Percentiles rank a stretch among this genome's conserved stretches.
Conservation (phyloP, 1,140 invertebrate species). For the Drosophila burlai region DNA sequence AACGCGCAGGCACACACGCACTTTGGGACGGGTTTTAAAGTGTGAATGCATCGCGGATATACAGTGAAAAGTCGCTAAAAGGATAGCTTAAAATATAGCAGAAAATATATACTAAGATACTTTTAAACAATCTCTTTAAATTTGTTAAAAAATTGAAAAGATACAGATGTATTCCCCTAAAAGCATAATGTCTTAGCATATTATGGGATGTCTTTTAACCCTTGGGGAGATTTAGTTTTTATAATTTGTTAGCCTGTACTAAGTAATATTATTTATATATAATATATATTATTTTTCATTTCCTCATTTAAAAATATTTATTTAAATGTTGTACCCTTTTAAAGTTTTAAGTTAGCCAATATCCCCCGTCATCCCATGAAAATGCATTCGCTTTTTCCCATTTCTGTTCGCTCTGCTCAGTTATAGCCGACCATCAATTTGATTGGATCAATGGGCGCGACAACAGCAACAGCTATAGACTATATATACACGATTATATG, state of each 20-base stretch:
- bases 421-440: constrained; percentile 78
- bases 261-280: not conserved
- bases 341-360: not conserved
- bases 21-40: constrained; percentile 20
- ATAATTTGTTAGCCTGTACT: not conserved
- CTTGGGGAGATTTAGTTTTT: not conserved
- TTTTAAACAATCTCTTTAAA: not conserved
- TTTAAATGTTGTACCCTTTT: not conserved
- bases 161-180: not conserved
- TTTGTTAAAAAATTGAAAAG: not conserved
- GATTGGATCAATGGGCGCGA: constrained; percentile 78
- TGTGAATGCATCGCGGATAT: constrained; percentile 8
- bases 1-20: constrained; percentile 20
- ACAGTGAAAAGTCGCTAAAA: constrained; percentile 22
- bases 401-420: constrained; percentile 50
- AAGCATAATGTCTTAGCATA: not conserved
- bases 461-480: constrained; percentile 58
- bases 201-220: not conserved
- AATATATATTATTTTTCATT: not conserved
- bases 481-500: constrained; percentile 33
- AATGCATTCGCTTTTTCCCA: constrained; percentile 54
- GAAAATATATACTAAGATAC: not conserved
- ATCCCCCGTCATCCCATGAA: constrained; percentile 57
- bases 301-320: not conserved
- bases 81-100: not conserved